Conservation (phyloP, 2,888 invertebrate genomes). For the Netelia virgata region DNA sequence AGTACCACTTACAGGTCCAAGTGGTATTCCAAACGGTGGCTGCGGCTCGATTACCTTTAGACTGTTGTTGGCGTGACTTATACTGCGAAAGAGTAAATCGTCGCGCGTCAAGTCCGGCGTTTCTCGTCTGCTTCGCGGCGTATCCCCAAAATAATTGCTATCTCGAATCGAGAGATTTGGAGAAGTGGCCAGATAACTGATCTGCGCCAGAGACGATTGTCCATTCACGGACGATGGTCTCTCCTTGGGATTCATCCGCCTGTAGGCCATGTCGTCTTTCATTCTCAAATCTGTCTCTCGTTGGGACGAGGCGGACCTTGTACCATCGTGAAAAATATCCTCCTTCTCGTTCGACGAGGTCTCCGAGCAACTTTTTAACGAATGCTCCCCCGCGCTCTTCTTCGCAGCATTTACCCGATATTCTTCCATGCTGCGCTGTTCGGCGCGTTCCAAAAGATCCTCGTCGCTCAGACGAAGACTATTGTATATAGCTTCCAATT, state of each 20-base stretch:
- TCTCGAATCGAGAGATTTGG: slow-evolving; percentile 86
- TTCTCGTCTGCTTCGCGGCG: slow-evolving; percentile 80
- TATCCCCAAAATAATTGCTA: slow-evolving; percentile 70
- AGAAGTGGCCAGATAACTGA: slow-evolving; percentile 90
- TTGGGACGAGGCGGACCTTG: slow-evolving; percentile 44
- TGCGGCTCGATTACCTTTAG: slow-evolving; percentile 91
- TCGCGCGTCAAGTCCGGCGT: slow-evolving; percentile 94
- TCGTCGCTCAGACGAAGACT: slow-evolving; percentile 94
- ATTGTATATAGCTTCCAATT: slow-evolving; percentile 96
- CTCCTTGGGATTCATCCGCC: slow-evolving; percentile 89
- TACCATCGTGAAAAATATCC: not conserved
- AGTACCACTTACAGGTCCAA: slow-evolving; percentile 93
- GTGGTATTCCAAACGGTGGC: slow-evolving; percentile 95
- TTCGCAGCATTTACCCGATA: slow-evolving; percentile 64
- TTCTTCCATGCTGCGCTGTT: slow-evolving; percentile 89
- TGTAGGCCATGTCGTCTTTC: slow-evolving; percentile 93
- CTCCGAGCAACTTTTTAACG: slow-evolving; percentile 70
- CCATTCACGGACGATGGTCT: slow-evolving; percentile 81
- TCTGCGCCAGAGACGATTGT: slow-evolving; percentile 85
- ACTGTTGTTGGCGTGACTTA: slow-evolving; percentile 91
- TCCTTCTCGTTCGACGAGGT: slow-evolving; percentile 53
- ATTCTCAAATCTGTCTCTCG: slow-evolving; percentile 83
- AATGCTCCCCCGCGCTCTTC: slow-evolving; percentile 68
- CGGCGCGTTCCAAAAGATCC: slow-evolving; percentile 92
- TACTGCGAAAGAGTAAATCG: slow-evolving; percentile 93